These are phyloP conservation scores for Dichetophora obliterata DNA, from an alignment of 2,888 invertebrate genomes.

Conservation along the genomic window DNA sequence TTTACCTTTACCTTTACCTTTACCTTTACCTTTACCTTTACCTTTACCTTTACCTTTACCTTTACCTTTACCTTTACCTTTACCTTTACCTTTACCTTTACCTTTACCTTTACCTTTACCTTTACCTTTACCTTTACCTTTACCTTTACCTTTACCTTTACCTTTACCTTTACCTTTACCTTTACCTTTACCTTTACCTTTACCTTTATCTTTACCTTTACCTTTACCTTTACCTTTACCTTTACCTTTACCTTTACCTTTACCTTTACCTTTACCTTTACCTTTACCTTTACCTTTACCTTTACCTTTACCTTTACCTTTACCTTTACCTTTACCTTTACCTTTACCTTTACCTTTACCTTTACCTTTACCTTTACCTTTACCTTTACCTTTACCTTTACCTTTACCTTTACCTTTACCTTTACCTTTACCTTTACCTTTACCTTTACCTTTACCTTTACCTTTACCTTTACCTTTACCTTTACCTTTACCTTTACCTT, in stretches of 20 bases:
- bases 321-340: slow-evolving; percentile 34
- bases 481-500: background rate
- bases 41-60: too few relatives aligned
- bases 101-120: slow-evolving; percentile 23
- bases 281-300: slow-evolving; percentile 29
- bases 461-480: slow-evolving; percentile 24
- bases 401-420: slow-evolving; percentile 33
- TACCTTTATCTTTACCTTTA: slow-evolving; percentile 19
- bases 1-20: too few relatives aligned
- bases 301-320: slow-evolving; percentile 30
- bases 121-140: slow-evolving; percentile 31
- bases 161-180: slow-evolving; percentile 24
- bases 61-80: too few relatives aligned
- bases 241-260: slow-evolving; percentile 16
- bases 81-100: slow-evolving; percentile 31
- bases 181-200: slow-evolving; percentile 29
- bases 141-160: slow-evolving; percentile 36
- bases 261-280: slow-evolving; percentile 30
- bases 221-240: slow-evolving; percentile 23
- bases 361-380: slow-evolving; percentile 36
- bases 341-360: slow-evolving; percentile 23
- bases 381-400: slow-evolving; percentile 38
- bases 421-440: background rate
- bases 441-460: slow-evolving; percentile 25
- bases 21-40: too few relatives aligned